Conservation (phyloP, 2,888 invertebrate genomes). For the Ornithoptera alexandrae region DNA sequence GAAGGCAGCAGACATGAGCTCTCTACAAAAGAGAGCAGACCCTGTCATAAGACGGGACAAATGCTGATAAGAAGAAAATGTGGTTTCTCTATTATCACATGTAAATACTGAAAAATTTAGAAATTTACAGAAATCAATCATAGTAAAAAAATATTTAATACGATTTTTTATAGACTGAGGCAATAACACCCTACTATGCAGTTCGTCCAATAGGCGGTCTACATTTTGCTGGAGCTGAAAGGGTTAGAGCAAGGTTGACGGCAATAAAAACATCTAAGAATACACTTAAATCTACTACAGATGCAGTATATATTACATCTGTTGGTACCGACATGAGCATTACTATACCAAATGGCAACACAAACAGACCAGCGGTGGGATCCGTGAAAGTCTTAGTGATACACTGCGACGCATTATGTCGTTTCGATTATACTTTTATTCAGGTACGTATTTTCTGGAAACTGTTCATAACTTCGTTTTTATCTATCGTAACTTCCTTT, state of each 20-base stretch:
- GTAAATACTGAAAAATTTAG: no score
- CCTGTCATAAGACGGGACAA: no score
- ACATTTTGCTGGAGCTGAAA: constrained; percentile 70
- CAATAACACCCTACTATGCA: constrained; percentile 57
- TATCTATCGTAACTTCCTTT: background rate
- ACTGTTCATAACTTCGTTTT: background rate
- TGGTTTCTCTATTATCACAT: no score
- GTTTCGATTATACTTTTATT: constrained; percentile 84
- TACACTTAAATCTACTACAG: constrained; percentile 28
- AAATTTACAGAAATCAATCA: background rate
- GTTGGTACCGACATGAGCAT: constrained; percentile 26
- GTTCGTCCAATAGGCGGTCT: constrained; percentile 65
- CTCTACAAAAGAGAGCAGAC: no score
- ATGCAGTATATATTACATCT: constrained; percentile 35
- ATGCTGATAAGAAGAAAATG: no score
- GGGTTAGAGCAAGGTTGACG: constrained; percentile 55
- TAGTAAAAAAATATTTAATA: background rate
- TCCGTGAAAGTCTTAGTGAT: constrained; percentile 71
- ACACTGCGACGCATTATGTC: constrained; percentile 81
- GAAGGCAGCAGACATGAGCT: no score
- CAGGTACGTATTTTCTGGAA: constrained; percentile 69
- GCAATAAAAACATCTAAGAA: constrained; percentile 43
- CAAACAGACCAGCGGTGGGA: constrained; percentile 33
- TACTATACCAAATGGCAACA: constrained; percentile 22
- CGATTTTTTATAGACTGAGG: constrained; percentile 47